phyloP scores from a whole-genome alignment of 2,797 vertebrate species.

The Crossoptilon crossoptilon region DNA sequence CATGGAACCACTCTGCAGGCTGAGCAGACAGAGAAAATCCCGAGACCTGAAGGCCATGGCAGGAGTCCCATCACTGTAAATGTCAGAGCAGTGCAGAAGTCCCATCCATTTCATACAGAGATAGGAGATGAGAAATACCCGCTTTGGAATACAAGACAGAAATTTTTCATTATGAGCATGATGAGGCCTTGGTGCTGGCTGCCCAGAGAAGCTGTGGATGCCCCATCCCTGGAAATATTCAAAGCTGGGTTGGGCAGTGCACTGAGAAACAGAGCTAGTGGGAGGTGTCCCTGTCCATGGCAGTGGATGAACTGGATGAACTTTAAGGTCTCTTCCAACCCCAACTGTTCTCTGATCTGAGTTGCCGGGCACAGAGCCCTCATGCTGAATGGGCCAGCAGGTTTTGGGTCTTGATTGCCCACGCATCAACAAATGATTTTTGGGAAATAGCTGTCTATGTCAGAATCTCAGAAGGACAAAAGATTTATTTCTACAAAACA shows the following conservation, averaged over 20 bases:
- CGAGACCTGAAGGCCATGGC: not conserved
- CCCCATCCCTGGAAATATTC: not conserved
- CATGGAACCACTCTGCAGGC: not conserved
- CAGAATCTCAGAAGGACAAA: not conserved
- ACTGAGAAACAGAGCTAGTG: not conserved
- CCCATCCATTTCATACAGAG: not conserved
- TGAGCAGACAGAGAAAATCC: not conserved
- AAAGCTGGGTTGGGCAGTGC: not conserved
- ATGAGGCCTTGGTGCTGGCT: not conserved
- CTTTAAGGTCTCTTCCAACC: not conserved
- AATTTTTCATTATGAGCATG: not conserved
- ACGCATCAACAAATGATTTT: not conserved
- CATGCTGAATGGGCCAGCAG: not conserved
- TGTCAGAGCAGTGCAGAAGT: not conserved
- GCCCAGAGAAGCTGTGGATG: not conserved
- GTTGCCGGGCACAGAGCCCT: fast-evolving
- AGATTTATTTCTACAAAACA: not conserved
- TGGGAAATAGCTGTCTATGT: not conserved
- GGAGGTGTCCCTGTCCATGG: not conserved
- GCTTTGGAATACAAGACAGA: not conserved
- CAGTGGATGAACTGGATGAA: not conserved
- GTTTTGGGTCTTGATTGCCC: not conserved
- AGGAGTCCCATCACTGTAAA: not conserved
- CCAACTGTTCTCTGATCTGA: not conserved
- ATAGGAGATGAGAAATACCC: not conserved